phyloP scores from a whole-genome alignment of 2,113 vertebrate genomes.

The Mastomys coucha region DNA sequence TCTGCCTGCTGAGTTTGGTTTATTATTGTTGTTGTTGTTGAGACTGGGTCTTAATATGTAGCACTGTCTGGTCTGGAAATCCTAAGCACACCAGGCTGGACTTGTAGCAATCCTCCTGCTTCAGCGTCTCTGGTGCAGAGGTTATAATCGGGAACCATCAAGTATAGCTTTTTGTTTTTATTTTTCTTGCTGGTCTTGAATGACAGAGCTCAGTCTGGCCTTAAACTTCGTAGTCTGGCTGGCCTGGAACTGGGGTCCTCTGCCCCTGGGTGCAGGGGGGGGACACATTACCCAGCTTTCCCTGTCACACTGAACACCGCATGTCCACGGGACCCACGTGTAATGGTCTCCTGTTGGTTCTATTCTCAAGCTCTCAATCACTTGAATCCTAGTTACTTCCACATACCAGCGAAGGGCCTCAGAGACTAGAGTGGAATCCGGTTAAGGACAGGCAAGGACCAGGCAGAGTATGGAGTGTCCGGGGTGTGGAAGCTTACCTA shows the following conservation, averaged over 20 bases:
- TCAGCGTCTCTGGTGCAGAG: background rate
- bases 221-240: background rate
- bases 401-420: background rate
- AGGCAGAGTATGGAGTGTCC: rapidly evolving
- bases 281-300: background rate
- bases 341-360: rapidly evolving
- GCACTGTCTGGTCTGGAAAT: background rate
- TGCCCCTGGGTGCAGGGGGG: background rate
- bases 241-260: background rate
- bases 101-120: background rate
- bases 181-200: background rate
- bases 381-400: rapidly evolving
- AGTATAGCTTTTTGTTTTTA: background rate
- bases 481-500: conserved; percentile 88
- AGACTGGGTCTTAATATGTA: background rate
- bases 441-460: background rate
- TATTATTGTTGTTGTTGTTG: background rate
- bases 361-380: rapidly evolving
- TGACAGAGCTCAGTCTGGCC: background rate
- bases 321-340: rapidly evolving
- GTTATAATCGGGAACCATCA: background rate
- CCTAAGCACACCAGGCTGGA: background rate
- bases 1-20: no score
- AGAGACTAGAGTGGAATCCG: rapidly evolving
- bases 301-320: background rate